Percentiles rank a stretch among this genome's conserved stretches.
These are phyloP conservation scores for Catostomus latipinnis DNA, from an alignment of 2,797 vertebrate species.

Conservation along the genomic window DNA sequence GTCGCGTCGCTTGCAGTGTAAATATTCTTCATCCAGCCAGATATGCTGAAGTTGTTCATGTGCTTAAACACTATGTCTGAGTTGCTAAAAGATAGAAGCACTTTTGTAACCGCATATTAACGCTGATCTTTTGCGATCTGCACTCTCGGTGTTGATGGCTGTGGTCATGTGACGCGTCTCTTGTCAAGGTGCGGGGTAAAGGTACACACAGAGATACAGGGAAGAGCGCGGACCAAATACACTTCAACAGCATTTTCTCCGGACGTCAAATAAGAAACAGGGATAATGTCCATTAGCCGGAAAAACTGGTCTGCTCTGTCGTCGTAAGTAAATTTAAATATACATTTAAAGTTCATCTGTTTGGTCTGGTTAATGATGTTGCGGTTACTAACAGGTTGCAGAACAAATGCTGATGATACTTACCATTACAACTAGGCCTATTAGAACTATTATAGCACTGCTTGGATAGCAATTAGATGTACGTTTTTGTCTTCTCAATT, in stretches of 20 bases:
- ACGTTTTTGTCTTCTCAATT: too few species aligned
- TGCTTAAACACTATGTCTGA: neutral
- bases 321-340: conserved; percentile 77
- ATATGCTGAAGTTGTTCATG: neutral
- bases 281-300: conserved; percentile 83
- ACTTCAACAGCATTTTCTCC: neutral
- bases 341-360: neutral
- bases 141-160: conserved; percentile 56
- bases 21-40: neutral
- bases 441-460: too few species aligned
- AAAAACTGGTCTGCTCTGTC: conserved; percentile 93
- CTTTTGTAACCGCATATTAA: neutral
- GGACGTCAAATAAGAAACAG: neutral
- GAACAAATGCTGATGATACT: neutral
- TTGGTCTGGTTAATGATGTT: neutral
- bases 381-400: neutral
- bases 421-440: neutral
- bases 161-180: conserved; percentile 81
- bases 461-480: too few species aligned
- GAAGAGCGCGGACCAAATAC: neutral
- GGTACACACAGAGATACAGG: conserved; percentile 73
- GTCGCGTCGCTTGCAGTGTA: neutral
- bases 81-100: neutral
- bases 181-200: conserved; percentile 78
- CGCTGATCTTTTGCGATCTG: neutral